Percentiles rank a stretch among this genome's conserved stretches.
Evolutionary conservation across 2,888 invertebrate species (phyloP).

Genomic region (Bibio marci): DNA sequence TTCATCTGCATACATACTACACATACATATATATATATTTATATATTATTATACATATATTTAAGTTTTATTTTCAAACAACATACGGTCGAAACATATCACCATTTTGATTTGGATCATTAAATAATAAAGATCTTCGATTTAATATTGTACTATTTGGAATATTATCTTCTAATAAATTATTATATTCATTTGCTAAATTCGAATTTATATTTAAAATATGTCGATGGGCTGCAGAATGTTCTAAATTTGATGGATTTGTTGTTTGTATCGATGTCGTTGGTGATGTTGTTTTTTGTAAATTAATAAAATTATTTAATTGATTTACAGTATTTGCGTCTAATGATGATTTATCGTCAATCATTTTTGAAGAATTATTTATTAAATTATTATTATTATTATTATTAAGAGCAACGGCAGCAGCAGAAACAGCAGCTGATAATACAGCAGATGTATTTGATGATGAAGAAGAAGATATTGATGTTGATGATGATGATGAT

Average conservation of each 20-base stretch:
- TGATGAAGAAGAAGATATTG: slow-evolving; percentile 1
- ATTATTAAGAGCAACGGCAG: no score
- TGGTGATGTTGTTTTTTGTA: no score
- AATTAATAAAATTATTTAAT: no score
- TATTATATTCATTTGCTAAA: slow-evolving; percentile 6
- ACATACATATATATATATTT: no score
- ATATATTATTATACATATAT: no score
- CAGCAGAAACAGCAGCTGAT: background rate
- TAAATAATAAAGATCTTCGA: slow-evolving; percentile 5
- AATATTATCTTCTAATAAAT: slow-evolving; percentile 1
- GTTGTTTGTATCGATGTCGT: no score
- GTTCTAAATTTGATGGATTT: no score
- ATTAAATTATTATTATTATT: no score
- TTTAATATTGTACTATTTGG: slow-evolving; percentile 5
- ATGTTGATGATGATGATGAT: slow-evolving; percentile 2
- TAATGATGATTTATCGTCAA: no score
- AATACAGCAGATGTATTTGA: slow-evolving; percentile 1
- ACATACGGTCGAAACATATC: slow-evolving; percentile 9
- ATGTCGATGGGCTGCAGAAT: slow-evolving; percentile 1
- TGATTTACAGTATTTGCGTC: no score
- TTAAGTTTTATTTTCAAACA: slow-evolving; percentile 1
- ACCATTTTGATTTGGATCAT: slow-evolving; percentile 6
- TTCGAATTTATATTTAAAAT: slow-evolving; percentile 5
- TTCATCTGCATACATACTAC: no score
- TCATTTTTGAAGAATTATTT: no score